phyloP scores from a whole-genome alignment of 1,140 invertebrate species.

The Diprion similis region DNA sequence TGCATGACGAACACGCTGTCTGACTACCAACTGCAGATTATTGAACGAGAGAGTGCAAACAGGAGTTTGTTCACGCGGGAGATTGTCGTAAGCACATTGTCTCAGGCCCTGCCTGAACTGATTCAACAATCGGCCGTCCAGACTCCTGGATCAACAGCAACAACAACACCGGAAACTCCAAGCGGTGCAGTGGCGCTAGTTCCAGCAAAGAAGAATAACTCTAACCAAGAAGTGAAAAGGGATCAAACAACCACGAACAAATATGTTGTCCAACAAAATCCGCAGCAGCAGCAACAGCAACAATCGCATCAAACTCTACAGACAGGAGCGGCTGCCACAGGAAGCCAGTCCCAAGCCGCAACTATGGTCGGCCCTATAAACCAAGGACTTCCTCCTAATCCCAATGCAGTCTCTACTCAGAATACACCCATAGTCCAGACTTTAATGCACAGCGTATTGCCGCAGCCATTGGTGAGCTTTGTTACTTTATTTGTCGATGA shows the following conservation, averaged over 20 bases:
- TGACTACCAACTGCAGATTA: conserved; percentile 64
- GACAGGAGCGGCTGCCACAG: conserved; percentile 38
- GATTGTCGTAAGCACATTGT: conserved; percentile 69
- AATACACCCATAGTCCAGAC: conserved; percentile 56
- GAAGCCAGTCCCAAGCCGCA: conserved; percentile 30
- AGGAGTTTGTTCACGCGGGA: conserved; percentile 75
- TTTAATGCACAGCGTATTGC: conserved; percentile 58
- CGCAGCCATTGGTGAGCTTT: conserved; percentile 55
- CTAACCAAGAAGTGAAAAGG: conserved; percentile 49
- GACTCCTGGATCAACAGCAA: conserved; percentile 46
- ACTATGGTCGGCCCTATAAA: conserved; percentile 33
- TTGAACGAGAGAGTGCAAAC: conserved; percentile 69
- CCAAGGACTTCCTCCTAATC: conserved; percentile 53
- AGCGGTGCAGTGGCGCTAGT: conserved; percentile 37
- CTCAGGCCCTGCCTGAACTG: conserved; percentile 57
- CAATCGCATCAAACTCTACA: conserved; percentile 9
- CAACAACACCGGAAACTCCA: conserved; percentile 52
- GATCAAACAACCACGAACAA: conserved; percentile 39
- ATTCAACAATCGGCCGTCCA: conserved; percentile 49
- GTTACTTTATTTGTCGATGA: too few relatives aligned
- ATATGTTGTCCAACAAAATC: conserved; percentile 33
- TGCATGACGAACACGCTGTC: conserved; percentile 66
- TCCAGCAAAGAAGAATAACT: conserved; percentile 41
- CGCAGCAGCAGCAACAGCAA: conserved; percentile 31
- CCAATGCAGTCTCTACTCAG: conserved; percentile 52